Base-by-base conservation (phyloP, 2,888 invertebrate genomes). In the Cremastobaeus sp. region DNA sequence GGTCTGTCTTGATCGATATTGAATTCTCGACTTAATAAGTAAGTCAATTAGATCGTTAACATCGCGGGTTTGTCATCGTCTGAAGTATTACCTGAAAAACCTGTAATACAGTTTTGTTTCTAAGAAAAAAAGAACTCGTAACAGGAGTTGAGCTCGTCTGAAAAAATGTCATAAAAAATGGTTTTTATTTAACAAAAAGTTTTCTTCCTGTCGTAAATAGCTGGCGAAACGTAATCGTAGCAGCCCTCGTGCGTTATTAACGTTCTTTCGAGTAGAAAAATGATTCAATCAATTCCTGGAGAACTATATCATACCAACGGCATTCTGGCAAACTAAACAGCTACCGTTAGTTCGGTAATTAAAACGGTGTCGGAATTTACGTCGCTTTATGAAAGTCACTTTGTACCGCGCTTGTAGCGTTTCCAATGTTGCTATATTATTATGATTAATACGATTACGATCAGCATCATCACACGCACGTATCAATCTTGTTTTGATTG, bases 331-430 rank as follows among this genome's bases (percentile, higher is more conserved):
- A 77, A 71, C 59, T 41, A 39, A 65, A 64, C 60, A 66, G 81
- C 81, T 84, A 83, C 86, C 86, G 86, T 87, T 86, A 87, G 79
- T 70, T 76, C 72, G 76, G 82, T 85, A 86, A 87, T 87, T 86
- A 87, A 87, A 87, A 86, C 86, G 86, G 86, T 86, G 85, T 86
- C 82, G 85, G 84, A 82, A 84, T 81, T 84, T 82, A 79, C 82
- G 81, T 81, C 77, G 76, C 76, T 77, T 79, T 78, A 81, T 81
- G 83, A 84, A 78, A 76, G 62, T 74, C 72, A 72, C 60, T 71
- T 62, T 55, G 60, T 48, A 57, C 66, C 18, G 43, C 59, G 48
- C 50, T 54, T 57, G 35, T 21, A 55, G 47, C 6, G 48, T 48
- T 57, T 28, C 18, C 68, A 35, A 73, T 70, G 43, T 62, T 75